Percentiles rank a stretch among this genome's conserved stretches.
Evolutionary conservation across 1,140 invertebrate genomes (phyloP).

Genomic region (Nasonia vitripennis): DNA sequence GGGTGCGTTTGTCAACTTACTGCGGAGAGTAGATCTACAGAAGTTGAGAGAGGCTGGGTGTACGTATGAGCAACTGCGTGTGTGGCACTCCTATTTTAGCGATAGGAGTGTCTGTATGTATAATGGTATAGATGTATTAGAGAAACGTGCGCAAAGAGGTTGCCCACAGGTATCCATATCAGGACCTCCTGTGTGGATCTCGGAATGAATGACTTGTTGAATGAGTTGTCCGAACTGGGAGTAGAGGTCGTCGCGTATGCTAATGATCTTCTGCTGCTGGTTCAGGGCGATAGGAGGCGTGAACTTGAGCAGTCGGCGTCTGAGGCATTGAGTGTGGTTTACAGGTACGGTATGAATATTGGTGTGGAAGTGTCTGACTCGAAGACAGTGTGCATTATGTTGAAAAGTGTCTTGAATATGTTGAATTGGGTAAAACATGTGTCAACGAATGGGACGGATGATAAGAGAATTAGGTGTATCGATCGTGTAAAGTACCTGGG

Average conservation of each 20-base stretch:
- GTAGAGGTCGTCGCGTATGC: background rate
- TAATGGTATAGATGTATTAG: background rate
- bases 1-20: slow-evolving; percentile 64
- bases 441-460: background rate
- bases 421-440: too few species aligned
- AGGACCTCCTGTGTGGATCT: background rate
- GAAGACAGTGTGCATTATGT: slow-evolving; percentile 1
- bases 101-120: background rate
- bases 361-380: too few species aligned
- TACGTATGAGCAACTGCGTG: slow-evolving; percentile 13
- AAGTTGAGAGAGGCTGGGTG: slow-evolving; percentile 29
- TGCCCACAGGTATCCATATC: background rate
- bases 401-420: background rate
- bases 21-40: slow-evolving; percentile 61
- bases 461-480: background rate
- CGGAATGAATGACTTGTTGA: background rate
- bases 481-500: background rate
- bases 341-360: background rate
- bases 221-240: background rate
- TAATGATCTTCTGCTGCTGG: background rate
- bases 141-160: background rate
- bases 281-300: background rate
- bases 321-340: background rate
- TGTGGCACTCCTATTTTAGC: background rate
- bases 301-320: background rate